Conservation (phyloP, 2,888 invertebrate species). For the Ochropleura plecta region DNA sequence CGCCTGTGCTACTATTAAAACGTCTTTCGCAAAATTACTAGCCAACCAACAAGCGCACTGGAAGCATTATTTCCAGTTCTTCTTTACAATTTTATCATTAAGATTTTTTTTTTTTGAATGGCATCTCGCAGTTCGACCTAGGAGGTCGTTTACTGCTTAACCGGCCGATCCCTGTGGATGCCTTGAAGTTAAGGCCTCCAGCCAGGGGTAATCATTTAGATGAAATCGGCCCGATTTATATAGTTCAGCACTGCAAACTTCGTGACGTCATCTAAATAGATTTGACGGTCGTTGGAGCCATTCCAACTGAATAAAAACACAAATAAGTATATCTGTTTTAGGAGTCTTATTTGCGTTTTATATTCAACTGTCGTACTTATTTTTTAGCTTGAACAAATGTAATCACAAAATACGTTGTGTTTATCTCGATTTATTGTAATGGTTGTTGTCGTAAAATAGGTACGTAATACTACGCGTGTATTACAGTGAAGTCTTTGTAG, state of each 20-base stretch:
- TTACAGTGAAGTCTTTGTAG: constrained; percentile 53
- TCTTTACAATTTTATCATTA: constrained; percentile 32
- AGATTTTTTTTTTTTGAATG: too few relatives aligned
- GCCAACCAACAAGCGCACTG: constrained; percentile 46
- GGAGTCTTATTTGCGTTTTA: constrained; percentile 61
- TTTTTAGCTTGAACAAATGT: constrained; percentile 61
- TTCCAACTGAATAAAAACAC: constrained; percentile 61
- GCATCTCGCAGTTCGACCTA: too few relatives aligned
- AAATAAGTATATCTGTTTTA: constrained; percentile 60
- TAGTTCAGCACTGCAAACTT: constrained; percentile 31
- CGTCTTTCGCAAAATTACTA: constrained; percentile 58
- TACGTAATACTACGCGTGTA: constrained; percentile 36
- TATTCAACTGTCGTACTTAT: constrained; percentile 53
- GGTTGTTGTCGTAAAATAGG: constrained; percentile 47
- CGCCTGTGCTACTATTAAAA: constrained; percentile 48
- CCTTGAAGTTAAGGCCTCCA: too few relatives aligned
- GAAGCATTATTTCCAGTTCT: constrained; percentile 37
- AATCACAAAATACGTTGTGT: constrained; percentile 53
- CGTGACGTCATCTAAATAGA: constrained; percentile 57
- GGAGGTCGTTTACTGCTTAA: too few relatives aligned
- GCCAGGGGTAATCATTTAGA: too few relatives aligned
- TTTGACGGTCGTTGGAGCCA: constrained; percentile 60
- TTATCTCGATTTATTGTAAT: constrained; percentile 65
- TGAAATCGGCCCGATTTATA: constrained; percentile 37
- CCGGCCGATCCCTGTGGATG: too few relatives aligned